phyloP scores from a whole-genome alignment of 2,888 invertebrate species.

The Lathronympha strigana region DNA sequence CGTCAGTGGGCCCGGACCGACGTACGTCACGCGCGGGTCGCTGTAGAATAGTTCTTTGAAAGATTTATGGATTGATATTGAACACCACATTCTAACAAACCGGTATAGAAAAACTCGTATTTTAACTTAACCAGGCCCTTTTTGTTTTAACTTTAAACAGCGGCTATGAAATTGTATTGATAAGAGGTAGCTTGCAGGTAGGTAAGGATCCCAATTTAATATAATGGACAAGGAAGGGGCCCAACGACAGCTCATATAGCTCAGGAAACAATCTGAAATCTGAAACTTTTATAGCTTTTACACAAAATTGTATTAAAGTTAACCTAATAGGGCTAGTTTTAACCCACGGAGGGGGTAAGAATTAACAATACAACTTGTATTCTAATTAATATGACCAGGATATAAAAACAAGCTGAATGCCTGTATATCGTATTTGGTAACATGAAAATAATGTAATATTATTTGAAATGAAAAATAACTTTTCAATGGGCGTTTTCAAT shows the following conservation, averaged over 20 bases:
- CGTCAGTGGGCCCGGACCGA: constrained; percentile 65
- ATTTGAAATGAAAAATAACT: too few relatives aligned
- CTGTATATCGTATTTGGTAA: too few relatives aligned
- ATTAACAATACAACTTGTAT: too few relatives aligned
- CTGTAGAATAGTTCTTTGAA: constrained; percentile 36
- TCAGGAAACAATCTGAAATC: constrained; percentile 16
- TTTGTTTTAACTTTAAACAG: constrained; percentile 2
- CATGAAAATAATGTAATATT: too few relatives aligned
- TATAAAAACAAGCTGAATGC: too few relatives aligned
- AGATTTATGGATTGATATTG: constrained; percentile 24
- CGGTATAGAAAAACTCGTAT: neutral
- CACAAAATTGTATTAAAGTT: too few relatives aligned
- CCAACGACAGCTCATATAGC: neutral
- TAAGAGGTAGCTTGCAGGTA: neutral
- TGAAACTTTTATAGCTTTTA: constrained; percentile 10
- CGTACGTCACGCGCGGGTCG: constrained; percentile 47
- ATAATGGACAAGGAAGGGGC: neutral
- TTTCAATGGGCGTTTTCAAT: too few relatives aligned
- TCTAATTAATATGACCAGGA: too few relatives aligned
- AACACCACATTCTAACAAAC: neutral
- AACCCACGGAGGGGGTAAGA: too few relatives aligned
- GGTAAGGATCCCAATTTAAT: neutral
- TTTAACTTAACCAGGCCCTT: neutral
- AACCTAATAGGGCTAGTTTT: too few relatives aligned
- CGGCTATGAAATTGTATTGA: neutral